Evolutionary conservation across 2,888 invertebrate genomes (phyloP).

Genomic region (Patella ulyssiponensis): DNA sequence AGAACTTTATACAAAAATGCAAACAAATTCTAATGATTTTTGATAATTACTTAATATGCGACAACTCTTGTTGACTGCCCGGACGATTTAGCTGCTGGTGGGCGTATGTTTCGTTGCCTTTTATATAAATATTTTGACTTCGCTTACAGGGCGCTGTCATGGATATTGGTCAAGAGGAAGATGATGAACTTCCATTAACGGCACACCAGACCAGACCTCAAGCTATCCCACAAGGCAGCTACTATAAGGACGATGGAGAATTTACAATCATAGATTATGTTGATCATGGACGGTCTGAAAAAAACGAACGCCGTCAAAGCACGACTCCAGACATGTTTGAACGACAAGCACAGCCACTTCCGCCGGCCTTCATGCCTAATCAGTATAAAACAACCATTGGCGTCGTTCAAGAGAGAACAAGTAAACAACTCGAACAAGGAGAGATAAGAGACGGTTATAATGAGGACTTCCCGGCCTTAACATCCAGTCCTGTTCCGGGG

Average conservation of each 20-base stretch:
- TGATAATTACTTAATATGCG: too few species aligned
- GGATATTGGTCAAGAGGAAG: not conserved
- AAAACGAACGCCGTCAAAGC: not conserved
- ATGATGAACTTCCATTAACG: not conserved
- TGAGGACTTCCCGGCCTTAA: not conserved
- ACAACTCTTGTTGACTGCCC: too few species aligned
- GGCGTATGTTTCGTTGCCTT: too few species aligned
- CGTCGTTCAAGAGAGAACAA: not conserved
- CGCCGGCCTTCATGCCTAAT: not conserved
- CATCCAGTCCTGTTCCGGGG: not conserved
- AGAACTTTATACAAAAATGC: too few species aligned
- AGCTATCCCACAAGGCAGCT: not conserved
- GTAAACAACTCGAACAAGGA: not conserved
- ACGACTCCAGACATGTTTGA: not conserved
- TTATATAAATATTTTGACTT: not conserved
- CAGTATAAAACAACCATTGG: not conserved
- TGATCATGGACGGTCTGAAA: not conserved
- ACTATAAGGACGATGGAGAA: not conserved
- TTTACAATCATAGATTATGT: conserved; percentile 4
- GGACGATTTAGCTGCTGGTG: too few species aligned
- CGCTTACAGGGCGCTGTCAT: not conserved
- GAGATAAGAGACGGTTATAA: not conserved
- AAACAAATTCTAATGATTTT: too few species aligned
- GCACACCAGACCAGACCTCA: not conserved
- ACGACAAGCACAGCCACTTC: not conserved